These are phyloP conservation scores for Ginglymostoma cirratum DNA, from an alignment of 2,113 vertebrate genomes.

Conservation along the genomic window DNA sequence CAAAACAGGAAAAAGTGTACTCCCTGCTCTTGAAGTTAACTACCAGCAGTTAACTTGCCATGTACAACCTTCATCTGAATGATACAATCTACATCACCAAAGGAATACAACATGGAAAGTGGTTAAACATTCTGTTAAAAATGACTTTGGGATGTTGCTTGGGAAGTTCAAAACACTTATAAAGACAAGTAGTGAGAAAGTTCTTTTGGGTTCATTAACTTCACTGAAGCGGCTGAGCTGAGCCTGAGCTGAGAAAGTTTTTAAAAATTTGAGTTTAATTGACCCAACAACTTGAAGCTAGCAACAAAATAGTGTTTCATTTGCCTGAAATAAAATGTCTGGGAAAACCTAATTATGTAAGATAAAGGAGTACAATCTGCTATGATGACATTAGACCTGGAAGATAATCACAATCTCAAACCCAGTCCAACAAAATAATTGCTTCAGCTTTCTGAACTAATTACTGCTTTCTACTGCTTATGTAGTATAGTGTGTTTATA, in stretches of 20 bases:
- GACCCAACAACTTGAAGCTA: not conserved
- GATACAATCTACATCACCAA: not conserved
- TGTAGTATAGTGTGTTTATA: not conserved
- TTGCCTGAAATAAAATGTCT: not conserved
- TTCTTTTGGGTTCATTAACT: not conserved
- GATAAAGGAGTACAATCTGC: not conserved
- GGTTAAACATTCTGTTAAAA: not conserved
- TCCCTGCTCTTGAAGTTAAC: too few relatives aligned
- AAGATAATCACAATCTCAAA: not conserved
- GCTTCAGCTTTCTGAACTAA: not conserved
- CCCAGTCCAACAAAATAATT: not conserved
- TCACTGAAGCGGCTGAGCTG: not conserved
- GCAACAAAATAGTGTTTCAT: constrained; percentile 5
- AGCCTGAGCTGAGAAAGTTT: not conserved
- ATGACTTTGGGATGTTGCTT: not conserved
- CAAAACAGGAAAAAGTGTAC: not conserved
- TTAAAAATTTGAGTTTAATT: constrained; percentile 5
- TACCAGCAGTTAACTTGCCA: not conserved
- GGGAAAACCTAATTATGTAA: not conserved
- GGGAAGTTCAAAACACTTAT: not conserved
- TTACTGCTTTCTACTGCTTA: not conserved
- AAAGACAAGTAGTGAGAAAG: not conserved
- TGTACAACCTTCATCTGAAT: not conserved
- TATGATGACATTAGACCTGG: constrained; percentile 6
- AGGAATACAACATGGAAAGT: not conserved